Conservation (phyloP, 2,888 invertebrate species). For the Lepetodrilus schrolli region DNA sequence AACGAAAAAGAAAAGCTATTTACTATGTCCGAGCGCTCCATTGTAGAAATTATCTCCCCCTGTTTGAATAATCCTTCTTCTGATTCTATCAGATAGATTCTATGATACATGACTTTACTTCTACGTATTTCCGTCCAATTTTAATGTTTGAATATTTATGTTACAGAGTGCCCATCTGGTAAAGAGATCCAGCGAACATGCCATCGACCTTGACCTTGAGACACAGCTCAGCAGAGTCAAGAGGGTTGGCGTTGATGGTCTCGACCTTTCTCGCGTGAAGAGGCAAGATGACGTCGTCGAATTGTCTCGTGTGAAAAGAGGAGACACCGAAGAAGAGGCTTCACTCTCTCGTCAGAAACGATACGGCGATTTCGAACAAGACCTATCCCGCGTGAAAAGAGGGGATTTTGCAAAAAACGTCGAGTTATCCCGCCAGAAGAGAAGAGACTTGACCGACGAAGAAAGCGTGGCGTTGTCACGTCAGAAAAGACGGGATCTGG, state of each 20-base stretch:
- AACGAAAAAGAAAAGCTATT: too few species aligned
- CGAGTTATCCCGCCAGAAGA: neutral
- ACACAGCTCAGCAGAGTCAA: neutral
- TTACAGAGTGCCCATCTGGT: neutral
- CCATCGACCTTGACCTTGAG: neutral
- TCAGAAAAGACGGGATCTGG: neutral
- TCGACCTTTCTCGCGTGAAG: neutral
- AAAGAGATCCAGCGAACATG: conserved; percentile 7
- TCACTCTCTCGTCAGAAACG: neutral
- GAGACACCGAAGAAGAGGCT: neutral
- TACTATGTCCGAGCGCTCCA: too few species aligned
- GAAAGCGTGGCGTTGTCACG: neutral
- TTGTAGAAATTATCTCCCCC: too few species aligned
- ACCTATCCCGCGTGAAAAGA: neutral
- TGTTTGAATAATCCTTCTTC: too few species aligned
- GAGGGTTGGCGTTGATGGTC: neutral
- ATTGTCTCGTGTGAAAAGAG: neutral
- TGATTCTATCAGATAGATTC: too few species aligned
- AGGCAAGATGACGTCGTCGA: neutral
- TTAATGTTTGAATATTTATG: neutral
- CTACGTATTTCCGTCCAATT: neutral
- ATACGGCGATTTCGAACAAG: neutral
- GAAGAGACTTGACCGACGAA: neutral
- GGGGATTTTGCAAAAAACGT: neutral
- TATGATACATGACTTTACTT: too few species aligned